Evolutionary conservation across 2,888 invertebrate species (phyloP).

Genomic region (Neocrepidodera transversa): DNA sequence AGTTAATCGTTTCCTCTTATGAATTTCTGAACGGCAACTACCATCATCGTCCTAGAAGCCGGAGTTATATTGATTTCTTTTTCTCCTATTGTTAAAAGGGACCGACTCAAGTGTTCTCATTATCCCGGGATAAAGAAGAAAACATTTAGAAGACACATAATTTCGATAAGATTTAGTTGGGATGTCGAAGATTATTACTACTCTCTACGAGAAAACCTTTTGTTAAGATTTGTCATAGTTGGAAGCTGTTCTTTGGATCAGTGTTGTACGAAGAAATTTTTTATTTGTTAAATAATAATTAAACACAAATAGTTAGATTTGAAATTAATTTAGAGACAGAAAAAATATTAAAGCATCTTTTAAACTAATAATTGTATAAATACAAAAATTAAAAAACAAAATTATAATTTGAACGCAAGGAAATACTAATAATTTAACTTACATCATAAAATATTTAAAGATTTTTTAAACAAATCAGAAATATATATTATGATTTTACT

Average conservation of each 20-base stretch:
- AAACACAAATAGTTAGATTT: too few relatives aligned
- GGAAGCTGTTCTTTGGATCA: constrained; percentile 42
- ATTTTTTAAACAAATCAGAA: too few relatives aligned
- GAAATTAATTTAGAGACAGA: too few relatives aligned
- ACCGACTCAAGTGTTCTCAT: constrained; percentile 23
- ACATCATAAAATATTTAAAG: too few relatives aligned
- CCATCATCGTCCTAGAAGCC: constrained; percentile 7
- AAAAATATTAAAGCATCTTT: too few relatives aligned
- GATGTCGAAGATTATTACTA: constrained; percentile 42
- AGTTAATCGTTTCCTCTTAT: constrained; percentile 12
- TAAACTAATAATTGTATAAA: too few relatives aligned
- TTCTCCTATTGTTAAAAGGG: constrained; percentile 24
- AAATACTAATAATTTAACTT: too few relatives aligned
- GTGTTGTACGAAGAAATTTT: constrained; percentile 8
- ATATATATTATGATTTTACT: too few relatives aligned
- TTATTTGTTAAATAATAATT: too few relatives aligned
- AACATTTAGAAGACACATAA: constrained; percentile 38
- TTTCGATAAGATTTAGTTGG: constrained; percentile 38
- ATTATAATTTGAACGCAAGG: too few relatives aligned
- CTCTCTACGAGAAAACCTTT: constrained; percentile 44
- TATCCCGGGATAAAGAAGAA: constrained; percentile 35
- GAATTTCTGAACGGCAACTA: constrained; percentile 17
- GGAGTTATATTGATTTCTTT: constrained; percentile 22
- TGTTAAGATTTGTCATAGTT: constrained; percentile 49
- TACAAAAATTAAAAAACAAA: too few relatives aligned